Base-by-base conservation (phyloP, 2,888 invertebrate genomes). In the Encarsia formosa region DNA sequence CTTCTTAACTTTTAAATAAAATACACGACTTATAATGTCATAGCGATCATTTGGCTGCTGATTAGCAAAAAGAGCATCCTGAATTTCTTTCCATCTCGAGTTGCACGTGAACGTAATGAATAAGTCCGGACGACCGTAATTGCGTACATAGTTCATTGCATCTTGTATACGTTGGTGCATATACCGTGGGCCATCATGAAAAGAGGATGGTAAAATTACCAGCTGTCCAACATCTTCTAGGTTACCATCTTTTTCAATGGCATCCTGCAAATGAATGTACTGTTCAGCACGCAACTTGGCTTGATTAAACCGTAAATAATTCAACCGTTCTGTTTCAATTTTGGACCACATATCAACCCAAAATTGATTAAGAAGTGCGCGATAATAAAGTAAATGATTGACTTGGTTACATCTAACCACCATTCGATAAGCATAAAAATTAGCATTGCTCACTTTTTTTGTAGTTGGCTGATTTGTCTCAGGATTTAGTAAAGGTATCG, bases 71-170 rank as follows among this genome's bases (percentile, higher is more conserved):
- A 44, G 3, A 32, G 19, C 32, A 32, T 44, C 44, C n/a, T 6
- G 3, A n/a, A 41, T 26, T 41, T 41, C 41, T 15, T 5, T 6
- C 11, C 42, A 42, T 5, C 18, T 26, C 11, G 42, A 20, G 19
- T 34, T 44, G n/a, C 32, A 32, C 22, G 32, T 32, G 32, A 44
- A 32, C 13, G 44, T 41, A n/a, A 26, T 23, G 18, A 42, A 42
- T 19, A 42, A 18, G 20, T 42, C 42, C 5, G 44, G 32, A 13
- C 20, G 31, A 3, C 44, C 20, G 3, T 16, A 32, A 3, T 15
- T 18, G 16, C 20, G 31, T 16, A 44, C 34, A 8, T 23, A 9
- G 22, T 5, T 32, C 34, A 44, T 32, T 5, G 44, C 13, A 32
- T 44, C 44, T 6, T 32, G 6, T 32, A 22, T 32, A 22, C 32